Percentiles rank a stretch among this genome's conserved stretches.
These are phyloP conservation scores for Lutra lutra DNA, from an alignment of 2,797 vertebrate species.

Conservation along the genomic window DNA sequence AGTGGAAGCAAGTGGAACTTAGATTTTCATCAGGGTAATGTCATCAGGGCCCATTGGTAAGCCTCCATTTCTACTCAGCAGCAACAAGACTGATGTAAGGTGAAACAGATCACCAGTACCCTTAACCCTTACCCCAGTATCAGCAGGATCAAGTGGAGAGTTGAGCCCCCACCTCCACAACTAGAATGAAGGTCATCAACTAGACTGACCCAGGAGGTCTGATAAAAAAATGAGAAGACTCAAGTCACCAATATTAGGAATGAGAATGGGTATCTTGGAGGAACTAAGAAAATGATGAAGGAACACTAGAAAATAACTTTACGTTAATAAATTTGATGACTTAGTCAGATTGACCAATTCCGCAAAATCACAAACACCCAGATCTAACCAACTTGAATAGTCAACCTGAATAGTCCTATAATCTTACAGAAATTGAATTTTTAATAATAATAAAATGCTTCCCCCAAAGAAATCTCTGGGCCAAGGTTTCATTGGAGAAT, in stretches of 20 bases:
- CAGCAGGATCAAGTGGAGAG: background rate
- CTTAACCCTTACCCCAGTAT: background rate
- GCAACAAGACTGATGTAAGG: background rate
- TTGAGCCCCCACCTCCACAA: background rate
- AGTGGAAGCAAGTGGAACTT: background rate
- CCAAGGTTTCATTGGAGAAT: background rate
- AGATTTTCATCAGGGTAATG: background rate
- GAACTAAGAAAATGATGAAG: background rate
- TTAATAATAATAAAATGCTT: background rate
- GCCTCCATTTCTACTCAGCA: background rate
- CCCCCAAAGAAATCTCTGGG: background rate
- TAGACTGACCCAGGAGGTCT: background rate
- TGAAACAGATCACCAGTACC: background rate
- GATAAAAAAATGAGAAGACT: background rate
- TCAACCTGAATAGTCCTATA: background rate
- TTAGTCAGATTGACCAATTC: background rate
- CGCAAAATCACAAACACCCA: background rate
- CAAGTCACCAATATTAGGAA: background rate
- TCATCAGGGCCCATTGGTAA: background rate
- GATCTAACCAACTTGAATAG: background rate
- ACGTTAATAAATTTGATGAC: background rate
- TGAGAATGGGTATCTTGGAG: background rate
- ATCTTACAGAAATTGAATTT: background rate
- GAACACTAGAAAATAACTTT: background rate
- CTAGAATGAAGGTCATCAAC: background rate